Evolutionary conservation across 2,888 invertebrate genomes (phyloP).

Genomic region (Synergus umbraculus): DNA sequence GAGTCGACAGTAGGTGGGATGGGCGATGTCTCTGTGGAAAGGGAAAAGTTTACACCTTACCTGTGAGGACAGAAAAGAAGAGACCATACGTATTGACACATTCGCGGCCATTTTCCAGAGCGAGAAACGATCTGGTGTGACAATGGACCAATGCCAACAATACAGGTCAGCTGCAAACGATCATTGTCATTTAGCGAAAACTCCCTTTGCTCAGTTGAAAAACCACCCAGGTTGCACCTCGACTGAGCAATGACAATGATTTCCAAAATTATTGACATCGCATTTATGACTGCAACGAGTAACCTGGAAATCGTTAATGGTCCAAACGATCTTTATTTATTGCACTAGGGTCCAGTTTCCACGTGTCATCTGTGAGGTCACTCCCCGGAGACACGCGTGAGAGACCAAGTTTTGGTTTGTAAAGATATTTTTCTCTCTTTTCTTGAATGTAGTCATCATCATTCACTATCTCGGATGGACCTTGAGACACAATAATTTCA

Average conservation of each 20-base stretch:
- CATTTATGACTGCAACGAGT: constrained; percentile 12
- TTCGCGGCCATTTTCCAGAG: constrained; percentile 25
- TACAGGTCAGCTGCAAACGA: constrained; percentile 24
- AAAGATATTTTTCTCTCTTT: constrained; percentile 48
- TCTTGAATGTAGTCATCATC: constrained; percentile 44
- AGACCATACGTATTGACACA: constrained; percentile 22
- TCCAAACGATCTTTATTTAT: constrained; percentile 51
- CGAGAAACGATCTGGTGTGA: constrained; percentile 19
- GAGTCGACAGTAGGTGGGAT: constrained; percentile 45
- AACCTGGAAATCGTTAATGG: constrained; percentile 50
- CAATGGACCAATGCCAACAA: constrained; percentile 44
- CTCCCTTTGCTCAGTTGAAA: constrained; percentile 6
- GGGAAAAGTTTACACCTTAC: constrained; percentile 25
- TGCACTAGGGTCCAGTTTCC: constrained; percentile 45
- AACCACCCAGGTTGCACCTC: constrained; percentile 48
- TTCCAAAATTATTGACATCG: constrained; percentile 47
- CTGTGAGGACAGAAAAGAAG: neutral
- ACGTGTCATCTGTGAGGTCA: constrained; percentile 53
- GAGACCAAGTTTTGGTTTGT: constrained; percentile 49
- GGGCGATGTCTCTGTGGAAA: constrained; percentile 23
- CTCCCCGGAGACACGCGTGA: constrained; percentile 52
- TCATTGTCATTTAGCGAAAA: constrained; percentile 39
- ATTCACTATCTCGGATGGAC: constrained; percentile 27
- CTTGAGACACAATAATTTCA: constrained; percentile 36
- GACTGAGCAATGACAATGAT: constrained; percentile 46